Conservation (phyloP, 1,140 invertebrate species). For the Cardiocondyla obscurior region DNA sequence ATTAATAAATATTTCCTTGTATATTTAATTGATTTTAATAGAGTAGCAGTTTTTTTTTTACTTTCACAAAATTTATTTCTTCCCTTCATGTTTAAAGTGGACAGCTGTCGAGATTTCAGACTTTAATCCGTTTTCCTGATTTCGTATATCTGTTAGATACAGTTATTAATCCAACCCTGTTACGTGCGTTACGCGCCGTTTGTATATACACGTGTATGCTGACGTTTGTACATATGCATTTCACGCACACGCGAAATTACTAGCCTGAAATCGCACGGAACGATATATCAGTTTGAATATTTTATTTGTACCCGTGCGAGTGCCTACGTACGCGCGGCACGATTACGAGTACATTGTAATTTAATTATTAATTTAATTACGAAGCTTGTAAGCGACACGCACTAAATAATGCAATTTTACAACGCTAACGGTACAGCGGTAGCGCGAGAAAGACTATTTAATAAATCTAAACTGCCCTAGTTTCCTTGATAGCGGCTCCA, state of each 20-base stretch:
- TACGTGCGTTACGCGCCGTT: constrained; percentile 42
- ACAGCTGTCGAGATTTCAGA: background rate
- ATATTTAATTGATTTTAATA: background rate
- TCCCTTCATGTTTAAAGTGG: constrained; percentile 5
- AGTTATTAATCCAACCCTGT: constrained; percentile 46
- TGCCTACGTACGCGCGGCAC: background rate
- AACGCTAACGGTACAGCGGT: constrained; percentile 24
- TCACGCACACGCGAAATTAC: background rate
- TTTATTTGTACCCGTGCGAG: background rate
- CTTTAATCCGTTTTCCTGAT: constrained; percentile 1
- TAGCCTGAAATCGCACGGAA: background rate
- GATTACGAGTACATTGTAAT: constrained; percentile 14
- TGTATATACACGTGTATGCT: constrained; percentile 1
- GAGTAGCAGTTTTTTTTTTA: background rate
- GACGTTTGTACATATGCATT: background rate
- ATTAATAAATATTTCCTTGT: background rate
- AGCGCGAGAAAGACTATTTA: background rate
- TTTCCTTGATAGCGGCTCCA: background rate
- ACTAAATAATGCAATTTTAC: constrained; percentile 27
- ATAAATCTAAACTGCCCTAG: background rate
- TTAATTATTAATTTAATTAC: constrained; percentile 51
- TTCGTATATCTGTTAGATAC: background rate
- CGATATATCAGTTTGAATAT: constrained; percentile 13
- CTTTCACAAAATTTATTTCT: constrained; percentile 7
- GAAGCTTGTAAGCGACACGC: background rate